phyloP scores from a whole-genome alignment of 2,797 vertebrate genomes.

The Enteromius unitaeniatus region DNA sequence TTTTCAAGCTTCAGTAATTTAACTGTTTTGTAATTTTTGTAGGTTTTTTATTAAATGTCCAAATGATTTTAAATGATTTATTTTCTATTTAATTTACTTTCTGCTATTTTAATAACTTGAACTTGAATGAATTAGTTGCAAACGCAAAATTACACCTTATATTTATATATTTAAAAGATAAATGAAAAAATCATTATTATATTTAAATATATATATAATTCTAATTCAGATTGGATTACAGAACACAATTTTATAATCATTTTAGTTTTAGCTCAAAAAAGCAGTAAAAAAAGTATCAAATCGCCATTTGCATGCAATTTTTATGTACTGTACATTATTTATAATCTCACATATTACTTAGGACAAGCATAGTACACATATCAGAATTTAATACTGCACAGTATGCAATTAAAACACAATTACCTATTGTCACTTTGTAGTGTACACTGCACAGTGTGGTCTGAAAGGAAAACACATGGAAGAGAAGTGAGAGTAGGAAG shows the following conservation, averaged over 20 bases:
- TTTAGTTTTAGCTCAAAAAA: not conserved
- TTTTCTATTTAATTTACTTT: not conserved
- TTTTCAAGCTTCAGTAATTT: not conserved
- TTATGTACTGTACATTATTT: not conserved
- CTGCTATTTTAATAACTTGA: no score
- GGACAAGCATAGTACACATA: not conserved
- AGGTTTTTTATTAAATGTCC: not conserved
- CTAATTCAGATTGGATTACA: not conserved
- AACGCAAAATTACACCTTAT: no score
- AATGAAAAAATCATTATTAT: no score
- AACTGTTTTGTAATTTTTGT: not conserved
- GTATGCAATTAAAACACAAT: not conserved
- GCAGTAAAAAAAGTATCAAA: not conserved
- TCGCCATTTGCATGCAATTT: not conserved
- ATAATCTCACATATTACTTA: not conserved
- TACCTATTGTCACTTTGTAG: slow-evolving; percentile 3
- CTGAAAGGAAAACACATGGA: not conserved
- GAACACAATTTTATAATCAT: not conserved
- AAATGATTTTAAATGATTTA: not conserved
- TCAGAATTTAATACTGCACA: not conserved
- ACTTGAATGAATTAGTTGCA: no score
- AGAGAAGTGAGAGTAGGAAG: slow-evolving; percentile 38
- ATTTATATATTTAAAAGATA: no score
- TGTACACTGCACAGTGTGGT: not conserved
- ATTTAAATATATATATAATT: not conserved